A percentile compares a stretch with the other conserved stretches of the same genome.
phyloP scores from a whole-genome alignment of 2,113 vertebrate genomes.

The Epinephelus moara region DNA sequence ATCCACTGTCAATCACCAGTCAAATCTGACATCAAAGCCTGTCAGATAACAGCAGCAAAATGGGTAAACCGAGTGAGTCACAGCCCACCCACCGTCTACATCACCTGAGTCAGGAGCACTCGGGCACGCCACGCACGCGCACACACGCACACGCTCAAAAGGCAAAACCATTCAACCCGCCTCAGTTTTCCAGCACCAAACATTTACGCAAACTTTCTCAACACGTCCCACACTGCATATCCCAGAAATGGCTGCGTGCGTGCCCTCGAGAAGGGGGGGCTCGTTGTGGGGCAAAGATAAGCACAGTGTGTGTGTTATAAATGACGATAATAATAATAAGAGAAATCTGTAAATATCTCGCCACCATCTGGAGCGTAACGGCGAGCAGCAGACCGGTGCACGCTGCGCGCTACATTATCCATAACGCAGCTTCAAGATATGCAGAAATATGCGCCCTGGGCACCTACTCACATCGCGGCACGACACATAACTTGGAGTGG shows the following conservation, averaged over 20 bases:
- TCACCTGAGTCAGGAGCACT: slow-evolving; percentile 55
- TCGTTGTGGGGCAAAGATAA: slow-evolving; percentile 19
- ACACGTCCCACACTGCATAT: slow-evolving; percentile 32
- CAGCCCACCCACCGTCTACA: slow-evolving; percentile 64
- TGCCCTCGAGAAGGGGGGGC: neutral
- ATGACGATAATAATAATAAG: slow-evolving; percentile 26
- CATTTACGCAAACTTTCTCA: slow-evolving; percentile 61
- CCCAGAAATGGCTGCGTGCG: neutral
- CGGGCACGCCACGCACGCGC: slow-evolving; percentile 9
- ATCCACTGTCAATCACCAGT: slow-evolving; percentile 69
- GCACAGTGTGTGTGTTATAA: slow-evolving; percentile 23
- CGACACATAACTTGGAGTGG: slow-evolving; percentile 65
- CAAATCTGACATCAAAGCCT: slow-evolving; percentile 67
- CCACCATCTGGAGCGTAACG: slow-evolving; percentile 54
- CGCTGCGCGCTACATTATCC: slow-evolving; percentile 39
- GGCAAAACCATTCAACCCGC: neutral
- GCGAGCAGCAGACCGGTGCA: slow-evolving; percentile 40
- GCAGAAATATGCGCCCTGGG: slow-evolving; percentile 55
- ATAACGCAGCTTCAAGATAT: slow-evolving; percentile 43
- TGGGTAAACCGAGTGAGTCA: slow-evolving; percentile 67
- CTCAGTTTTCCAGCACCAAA: slow-evolving; percentile 2
- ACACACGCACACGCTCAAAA: neutral
- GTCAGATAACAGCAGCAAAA: slow-evolving; percentile 61
- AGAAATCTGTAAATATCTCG: slow-evolving; percentile 43
- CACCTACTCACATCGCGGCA: slow-evolving; percentile 43